phyloP scores from a whole-genome alignment of 2,888 invertebrate genomes.

The Amblyjoppa proteus region DNA sequence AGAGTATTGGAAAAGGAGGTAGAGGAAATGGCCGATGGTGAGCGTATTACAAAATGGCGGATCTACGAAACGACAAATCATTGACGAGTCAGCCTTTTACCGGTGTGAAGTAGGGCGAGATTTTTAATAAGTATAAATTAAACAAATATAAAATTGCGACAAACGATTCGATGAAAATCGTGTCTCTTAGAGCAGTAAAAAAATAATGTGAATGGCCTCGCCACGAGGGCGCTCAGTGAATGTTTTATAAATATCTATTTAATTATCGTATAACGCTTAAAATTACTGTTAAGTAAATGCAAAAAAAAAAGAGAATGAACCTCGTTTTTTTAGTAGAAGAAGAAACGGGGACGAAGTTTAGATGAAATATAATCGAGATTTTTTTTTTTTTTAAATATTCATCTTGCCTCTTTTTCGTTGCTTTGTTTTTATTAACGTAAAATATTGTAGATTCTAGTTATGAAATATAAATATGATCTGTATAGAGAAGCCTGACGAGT shows the following conservation, averaged over 20 bases:
- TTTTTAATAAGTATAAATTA: conserved; percentile 49
- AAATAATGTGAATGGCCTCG: conserved; percentile 43
- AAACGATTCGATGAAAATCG: conserved; percentile 34
- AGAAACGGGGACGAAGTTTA: conserved; percentile 42
- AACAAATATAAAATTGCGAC: conserved; percentile 28
- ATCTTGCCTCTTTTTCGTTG: conserved; percentile 56
- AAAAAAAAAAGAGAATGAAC: conserved; percentile 21
- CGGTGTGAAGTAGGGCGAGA: conserved; percentile 59
- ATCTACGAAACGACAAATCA: conserved; percentile 39
- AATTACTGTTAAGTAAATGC: conserved; percentile 46
- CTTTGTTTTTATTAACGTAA: conserved; percentile 60
- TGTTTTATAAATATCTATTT: conserved; percentile 58
- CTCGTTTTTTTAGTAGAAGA: conserved; percentile 38
- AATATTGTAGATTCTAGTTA: conserved; percentile 49
- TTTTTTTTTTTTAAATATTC: conserved; percentile 27
- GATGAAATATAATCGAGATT: conserved; percentile 57
- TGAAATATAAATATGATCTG: conserved; percentile 37
- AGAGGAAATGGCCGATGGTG: conserved; percentile 39
- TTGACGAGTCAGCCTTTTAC: conserved; percentile 65
- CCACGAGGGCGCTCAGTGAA: conserved; percentile 35
- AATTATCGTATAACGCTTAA: conserved; percentile 61
- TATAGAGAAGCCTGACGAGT: conserved; percentile 41
- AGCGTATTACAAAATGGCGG: conserved; percentile 33
- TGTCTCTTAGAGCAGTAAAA: conserved; percentile 28
- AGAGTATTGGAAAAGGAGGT: background rate